phyloP scores from a whole-genome alignment of 35 echinoderm and acorn worm species.

The Anneissia japonica region DNA sequence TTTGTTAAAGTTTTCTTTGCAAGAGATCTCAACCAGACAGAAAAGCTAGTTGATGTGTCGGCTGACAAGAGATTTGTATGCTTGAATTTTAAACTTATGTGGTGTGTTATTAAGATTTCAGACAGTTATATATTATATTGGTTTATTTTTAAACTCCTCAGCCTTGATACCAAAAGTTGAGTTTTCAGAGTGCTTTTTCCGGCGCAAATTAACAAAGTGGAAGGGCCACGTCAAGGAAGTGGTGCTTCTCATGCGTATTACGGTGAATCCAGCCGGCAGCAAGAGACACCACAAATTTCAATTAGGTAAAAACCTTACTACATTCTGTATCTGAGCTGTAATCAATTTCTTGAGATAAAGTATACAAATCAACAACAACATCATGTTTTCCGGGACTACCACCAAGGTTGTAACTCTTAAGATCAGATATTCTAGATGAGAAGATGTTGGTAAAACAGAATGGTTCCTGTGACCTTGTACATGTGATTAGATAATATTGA shows the following conservation, averaged over 20 bases:
- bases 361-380: not conserved
- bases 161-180: not conserved
- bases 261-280: conserved; percentile 64
- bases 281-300: conserved; percentile 85
- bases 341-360: too few species aligned
- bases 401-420: not conserved
- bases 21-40: too few species aligned
- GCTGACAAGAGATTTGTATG: too few species aligned
- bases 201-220: conserved; percentile 64
- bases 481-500: not conserved
- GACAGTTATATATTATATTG: too few species aligned
- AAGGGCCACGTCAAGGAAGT: conserved; percentile 86
- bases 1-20: too few species aligned
- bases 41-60: too few species aligned
- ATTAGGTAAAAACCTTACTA: too few species aligned
- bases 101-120: too few species aligned
- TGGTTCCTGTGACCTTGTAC: not conserved
- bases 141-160: not conserved
- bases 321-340: too few species aligned
- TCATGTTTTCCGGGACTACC: not conserved
- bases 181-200: not conserved
- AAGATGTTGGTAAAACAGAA: conserved; percentile 17
- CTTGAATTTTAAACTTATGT: too few species aligned
- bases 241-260: conserved; percentile 95
- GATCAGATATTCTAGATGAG: not conserved